Evolutionary conservation across 1,140 invertebrate species (phyloP).

Genomic region (Oryctes rhinoceros): DNA sequence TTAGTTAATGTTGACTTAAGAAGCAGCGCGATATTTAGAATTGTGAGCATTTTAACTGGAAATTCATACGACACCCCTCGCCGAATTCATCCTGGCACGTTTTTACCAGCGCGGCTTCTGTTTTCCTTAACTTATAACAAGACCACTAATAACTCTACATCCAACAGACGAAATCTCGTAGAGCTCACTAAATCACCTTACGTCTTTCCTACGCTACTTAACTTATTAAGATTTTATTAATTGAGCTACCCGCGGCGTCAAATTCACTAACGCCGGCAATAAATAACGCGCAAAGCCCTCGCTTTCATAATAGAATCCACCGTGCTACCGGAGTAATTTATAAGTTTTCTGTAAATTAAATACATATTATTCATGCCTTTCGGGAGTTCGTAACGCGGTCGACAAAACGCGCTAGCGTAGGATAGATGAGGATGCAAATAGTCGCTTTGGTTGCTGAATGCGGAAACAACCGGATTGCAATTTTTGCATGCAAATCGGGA

Average conservation of each 20-base stretch:
- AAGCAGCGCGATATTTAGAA: too few relatives aligned
- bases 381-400: not conserved
- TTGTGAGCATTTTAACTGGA: too few relatives aligned
- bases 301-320: slow-evolving; percentile 12
- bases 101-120: too few relatives aligned
- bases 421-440: not conserved
- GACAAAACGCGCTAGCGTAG: not conserved
- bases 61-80: too few relatives aligned
- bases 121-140: too few relatives aligned
- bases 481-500: too few relatives aligned
- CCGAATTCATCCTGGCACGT: too few relatives aligned
- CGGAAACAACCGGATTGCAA: too few relatives aligned
- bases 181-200: not conserved
- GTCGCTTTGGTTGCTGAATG: not conserved
- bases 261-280: not conserved
- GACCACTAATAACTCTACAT: not conserved
- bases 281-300: not conserved
- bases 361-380: slow-evolving; percentile 1
- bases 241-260: not conserved
- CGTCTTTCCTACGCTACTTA: not conserved
- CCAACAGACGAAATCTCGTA: not conserved
- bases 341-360: slow-evolving; percentile 28
- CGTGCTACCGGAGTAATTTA: not conserved
- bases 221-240: slow-evolving; percentile 31
- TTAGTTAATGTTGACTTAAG: too few relatives aligned